Evolutionary conservation across 37 sponge, comb jelly and placozoan genomes (phyloP).

Genomic region (Chondrilla cf. caribensis): DNA sequence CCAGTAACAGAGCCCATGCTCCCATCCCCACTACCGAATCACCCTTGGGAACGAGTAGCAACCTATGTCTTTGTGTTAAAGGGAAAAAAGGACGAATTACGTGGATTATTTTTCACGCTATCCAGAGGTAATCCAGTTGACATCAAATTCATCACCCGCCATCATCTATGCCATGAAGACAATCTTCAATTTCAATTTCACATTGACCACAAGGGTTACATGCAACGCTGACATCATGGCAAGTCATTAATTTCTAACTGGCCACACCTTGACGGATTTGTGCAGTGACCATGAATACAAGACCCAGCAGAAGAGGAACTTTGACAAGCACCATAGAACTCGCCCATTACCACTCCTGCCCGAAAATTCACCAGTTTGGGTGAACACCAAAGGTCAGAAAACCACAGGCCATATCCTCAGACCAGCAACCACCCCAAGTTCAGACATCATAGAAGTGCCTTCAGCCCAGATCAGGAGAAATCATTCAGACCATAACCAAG

Average conservation of each 20-base stretch:
- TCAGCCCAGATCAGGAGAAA: too few species aligned
- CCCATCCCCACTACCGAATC: constrained; percentile 8
- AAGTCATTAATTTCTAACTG: neutral
- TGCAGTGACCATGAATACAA: too few species aligned
- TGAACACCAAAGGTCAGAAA: too few species aligned
- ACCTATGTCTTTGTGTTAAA: constrained; percentile 32
- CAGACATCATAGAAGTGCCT: too few species aligned
- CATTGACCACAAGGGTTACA: constrained; percentile 34
- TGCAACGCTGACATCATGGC: constrained; percentile 29
- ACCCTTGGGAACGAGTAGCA: constrained; percentile 42
- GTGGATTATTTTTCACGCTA: constrained; percentile 43
- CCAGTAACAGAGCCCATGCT: constrained; percentile 12
- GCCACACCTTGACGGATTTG: too few species aligned
- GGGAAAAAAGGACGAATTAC: constrained; percentile 16
- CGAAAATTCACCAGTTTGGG: too few species aligned
- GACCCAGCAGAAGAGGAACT: too few species aligned
- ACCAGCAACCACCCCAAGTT: too few species aligned
- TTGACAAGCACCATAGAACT: too few species aligned
- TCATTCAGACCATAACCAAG: too few species aligned
- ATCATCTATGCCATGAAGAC: constrained; percentile 34
- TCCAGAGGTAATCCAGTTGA: constrained; percentile 22
- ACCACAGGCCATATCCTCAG: too few species aligned
- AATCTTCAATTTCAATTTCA: constrained; percentile 24
- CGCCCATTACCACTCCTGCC: too few species aligned
- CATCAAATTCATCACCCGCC: constrained; percentile 11